Percentiles rank a stretch among this genome's conserved stretches.
phyloP scores from a whole-genome alignment of 2,797 vertebrate species.

The Bovichtus diacanthus region DNA sequence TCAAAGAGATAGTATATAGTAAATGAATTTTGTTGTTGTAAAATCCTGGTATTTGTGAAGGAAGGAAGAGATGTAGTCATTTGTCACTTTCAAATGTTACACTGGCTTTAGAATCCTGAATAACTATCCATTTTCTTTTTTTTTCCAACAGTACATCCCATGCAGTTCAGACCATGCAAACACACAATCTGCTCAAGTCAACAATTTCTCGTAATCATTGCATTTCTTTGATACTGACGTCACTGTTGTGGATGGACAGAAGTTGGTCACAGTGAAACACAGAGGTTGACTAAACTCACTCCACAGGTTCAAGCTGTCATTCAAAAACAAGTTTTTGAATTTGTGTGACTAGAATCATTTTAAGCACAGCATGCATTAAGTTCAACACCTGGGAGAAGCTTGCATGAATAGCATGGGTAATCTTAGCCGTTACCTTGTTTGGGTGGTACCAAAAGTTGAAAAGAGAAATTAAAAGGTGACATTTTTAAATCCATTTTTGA shows the following conservation, averaged over 20 bases:
- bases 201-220: not conserved
- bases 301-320: slow-evolving; percentile 11
- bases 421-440: slow-evolving; percentile 11
- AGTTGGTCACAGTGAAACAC: slow-evolving; percentile 25
- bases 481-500: not conserved
- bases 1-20: slow-evolving; percentile 3
- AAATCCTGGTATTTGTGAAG: slow-evolving; percentile 1
- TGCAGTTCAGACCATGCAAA: slow-evolving; percentile 25
- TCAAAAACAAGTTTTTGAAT: too few species aligned
- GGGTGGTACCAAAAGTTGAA: slow-evolving; percentile 9
- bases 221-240: not conserved
- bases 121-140: not conserved
- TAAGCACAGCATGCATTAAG: not conserved
- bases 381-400: not conserved
- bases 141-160: slow-evolving; percentile 10
- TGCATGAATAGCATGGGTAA: slow-evolving; percentile 10
- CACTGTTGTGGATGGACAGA: not conserved
- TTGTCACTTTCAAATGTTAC: not conserved
- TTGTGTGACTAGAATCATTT: not conserved
- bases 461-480: not conserved
- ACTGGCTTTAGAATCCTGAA: not conserved
- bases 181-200: not conserved
- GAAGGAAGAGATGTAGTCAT: not conserved
- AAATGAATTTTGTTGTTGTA: not conserved
- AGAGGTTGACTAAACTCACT: slow-evolving; percentile 25